A percentile compares a stretch with the other conserved stretches of the same genome.
phyloP scores from a whole-genome alignment of 2,113 vertebrate species.

The Collichthys lucidus region DNA sequence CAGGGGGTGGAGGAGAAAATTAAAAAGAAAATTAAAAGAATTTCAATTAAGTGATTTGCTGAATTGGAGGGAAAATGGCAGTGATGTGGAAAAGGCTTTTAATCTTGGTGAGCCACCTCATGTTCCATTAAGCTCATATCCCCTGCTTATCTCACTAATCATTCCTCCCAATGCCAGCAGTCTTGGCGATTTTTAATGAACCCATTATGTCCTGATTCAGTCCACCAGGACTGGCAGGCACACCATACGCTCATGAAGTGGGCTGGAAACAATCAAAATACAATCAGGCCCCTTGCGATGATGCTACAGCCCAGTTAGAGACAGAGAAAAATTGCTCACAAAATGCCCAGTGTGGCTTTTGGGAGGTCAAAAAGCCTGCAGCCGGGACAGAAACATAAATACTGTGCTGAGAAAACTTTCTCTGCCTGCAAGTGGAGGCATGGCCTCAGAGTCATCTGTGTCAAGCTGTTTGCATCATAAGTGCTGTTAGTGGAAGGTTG shows the following conservation, averaged over 20 bases:
- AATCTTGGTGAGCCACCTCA: constrained; percentile 81
- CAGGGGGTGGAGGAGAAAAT: constrained; percentile 76
- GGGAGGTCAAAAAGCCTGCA: constrained; percentile 40
- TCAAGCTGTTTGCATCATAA: constrained; percentile 47
- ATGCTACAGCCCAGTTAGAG: constrained; percentile 54
- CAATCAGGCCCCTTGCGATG: constrained; percentile 43
- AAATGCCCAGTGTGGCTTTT: constrained; percentile 42
- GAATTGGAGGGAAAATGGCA: constrained; percentile 78
- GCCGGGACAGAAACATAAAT: constrained; percentile 33
- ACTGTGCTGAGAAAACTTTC: background rate
- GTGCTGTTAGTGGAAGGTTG: constrained; percentile 26
- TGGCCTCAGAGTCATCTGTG: constrained; percentile 24
- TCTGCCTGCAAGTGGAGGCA: constrained; percentile 11
- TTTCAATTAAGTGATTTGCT: constrained; percentile 82
- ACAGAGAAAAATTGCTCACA: constrained; percentile 40
- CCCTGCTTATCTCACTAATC: constrained; percentile 82
- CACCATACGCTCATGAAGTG: constrained; percentile 59
- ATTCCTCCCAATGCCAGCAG: constrained; percentile 78
- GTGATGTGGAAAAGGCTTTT: constrained; percentile 83
- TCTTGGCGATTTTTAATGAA: constrained; percentile 82
- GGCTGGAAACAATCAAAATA: constrained; percentile 77
- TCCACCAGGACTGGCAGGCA: constrained; percentile 70
- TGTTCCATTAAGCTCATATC: constrained; percentile 80
- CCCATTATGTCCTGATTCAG: constrained; percentile 80
- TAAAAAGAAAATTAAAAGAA: constrained; percentile 82